These are phyloP conservation scores for Biston betularia DNA, from an alignment of 2,888 invertebrate species.

Conservation along the genomic window DNA sequence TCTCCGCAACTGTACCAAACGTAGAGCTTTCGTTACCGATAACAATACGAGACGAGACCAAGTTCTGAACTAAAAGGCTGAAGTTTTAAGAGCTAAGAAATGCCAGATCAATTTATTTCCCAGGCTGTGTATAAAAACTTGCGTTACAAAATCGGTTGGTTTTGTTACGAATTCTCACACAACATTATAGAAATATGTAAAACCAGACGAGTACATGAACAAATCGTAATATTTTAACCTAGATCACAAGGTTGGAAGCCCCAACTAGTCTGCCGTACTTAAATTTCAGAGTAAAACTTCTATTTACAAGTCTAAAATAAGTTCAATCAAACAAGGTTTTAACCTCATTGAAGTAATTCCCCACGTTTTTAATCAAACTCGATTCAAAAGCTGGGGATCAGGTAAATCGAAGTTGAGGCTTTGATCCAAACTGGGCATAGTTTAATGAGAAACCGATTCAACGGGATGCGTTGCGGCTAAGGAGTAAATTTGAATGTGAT, in stretches of 20 bases:
- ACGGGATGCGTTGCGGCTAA: slow-evolving; percentile 12
- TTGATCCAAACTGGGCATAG: slow-evolving; percentile 19
- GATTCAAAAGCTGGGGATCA: slow-evolving; percentile 13
- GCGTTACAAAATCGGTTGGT: background rate
- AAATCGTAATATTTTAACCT: no score
- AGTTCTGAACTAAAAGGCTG: slow-evolving; percentile 3
- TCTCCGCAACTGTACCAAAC: slow-evolving; percentile 6
- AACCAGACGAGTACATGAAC: no score
- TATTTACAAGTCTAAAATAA: no score
- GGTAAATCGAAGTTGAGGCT: slow-evolving; percentile 9
- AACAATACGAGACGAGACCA: slow-evolving; percentile 2
- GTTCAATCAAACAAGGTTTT: background rate
- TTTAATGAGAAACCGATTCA: slow-evolving; percentile 26
- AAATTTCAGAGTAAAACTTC: no score
- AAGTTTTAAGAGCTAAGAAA: slow-evolving; percentile 9
- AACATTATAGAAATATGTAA: no score
- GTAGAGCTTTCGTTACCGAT: slow-evolving; percentile 5
- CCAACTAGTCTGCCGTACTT: no score
- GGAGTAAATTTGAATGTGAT: slow-evolving; percentile 12
- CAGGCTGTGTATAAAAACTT: background rate
- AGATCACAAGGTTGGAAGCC: no score
- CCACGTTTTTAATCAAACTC: slow-evolving; percentile 29
- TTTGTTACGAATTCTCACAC: no score
- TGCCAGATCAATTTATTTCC: background rate
- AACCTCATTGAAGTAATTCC: slow-evolving; percentile 1